Base-by-base conservation (phyloP, 2,113 vertebrate species). In the Lasiurus cinereus region DNA sequence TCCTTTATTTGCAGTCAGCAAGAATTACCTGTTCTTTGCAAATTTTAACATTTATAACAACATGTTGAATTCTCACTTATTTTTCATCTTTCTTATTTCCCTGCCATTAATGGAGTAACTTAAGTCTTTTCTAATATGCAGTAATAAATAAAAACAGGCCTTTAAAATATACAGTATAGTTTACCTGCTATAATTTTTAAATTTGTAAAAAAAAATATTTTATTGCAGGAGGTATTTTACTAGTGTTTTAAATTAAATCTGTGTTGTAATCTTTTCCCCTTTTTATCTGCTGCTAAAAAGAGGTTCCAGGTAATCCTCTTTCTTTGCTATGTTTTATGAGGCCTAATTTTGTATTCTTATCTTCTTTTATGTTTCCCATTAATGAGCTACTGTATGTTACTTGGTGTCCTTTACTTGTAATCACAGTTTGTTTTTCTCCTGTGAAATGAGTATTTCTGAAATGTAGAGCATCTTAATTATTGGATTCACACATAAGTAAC, bases 271-370 rank as follows among this genome's bases (percentile, higher is more conserved):
- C 33, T 91, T 98, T 97, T 98, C 95, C 98, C 88, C 98, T 97
- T 98, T 96, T 97, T 92, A 96, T 94, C 95, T 99, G 99, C 99
- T 99, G 98, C 98, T 98, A 93, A 98, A 97, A 99, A 99, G 99
- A 98, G 99, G 99, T 97, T 99, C 99, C 95, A 99, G 99, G 99
- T 99, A 99, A 99, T 98, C 48, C 46, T 97, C 94, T 78, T 91
- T 82, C 94, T 98, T 98, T 98, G 80, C 82, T 98, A 21, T 89
- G 50, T 19, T 94, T 56, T 52, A 77, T 67, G 88, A 90, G 33
- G 76, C 64, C 66, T 83, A 91, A 83, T 97, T 97, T 95, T 96
- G 21, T 80, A 39, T 94, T 86, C 88, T 88, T 96, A 66, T 96
- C 80, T 78, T 90, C 50, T 97, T 80, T 94, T 77, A 89, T 96